Conservation (phyloP, 2,113 vertebrate species). For the Pedionomus torquatus region DNA sequence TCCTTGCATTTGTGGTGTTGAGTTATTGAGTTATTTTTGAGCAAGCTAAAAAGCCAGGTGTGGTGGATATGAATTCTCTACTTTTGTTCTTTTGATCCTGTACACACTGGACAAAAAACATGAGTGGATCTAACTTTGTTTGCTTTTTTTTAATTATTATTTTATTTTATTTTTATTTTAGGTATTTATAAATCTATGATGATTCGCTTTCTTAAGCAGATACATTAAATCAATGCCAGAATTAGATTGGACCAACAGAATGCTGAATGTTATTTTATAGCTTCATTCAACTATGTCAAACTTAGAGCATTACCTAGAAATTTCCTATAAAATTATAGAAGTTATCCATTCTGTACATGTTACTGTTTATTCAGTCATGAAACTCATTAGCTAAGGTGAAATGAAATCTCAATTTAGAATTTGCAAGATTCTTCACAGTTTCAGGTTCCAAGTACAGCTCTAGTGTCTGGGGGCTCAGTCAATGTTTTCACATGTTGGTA, state of each 20-base stretch:
- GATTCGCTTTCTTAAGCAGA: background rate
- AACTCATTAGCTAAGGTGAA: background rate
- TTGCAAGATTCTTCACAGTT: background rate
- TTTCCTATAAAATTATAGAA: background rate
- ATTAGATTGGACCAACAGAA: background rate
- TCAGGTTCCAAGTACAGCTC: background rate
- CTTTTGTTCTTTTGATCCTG: background rate
- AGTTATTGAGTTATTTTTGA: background rate
- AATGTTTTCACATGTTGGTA: background rate
- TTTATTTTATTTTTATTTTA: background rate
- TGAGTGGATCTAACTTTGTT: background rate
- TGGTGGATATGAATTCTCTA: background rate
- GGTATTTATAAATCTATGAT: background rate
- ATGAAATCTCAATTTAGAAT: background rate
- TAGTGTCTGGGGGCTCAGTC: background rate
- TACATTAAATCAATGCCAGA: background rate
- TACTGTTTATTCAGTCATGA: background rate
- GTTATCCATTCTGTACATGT: background rate
- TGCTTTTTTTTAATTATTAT: background rate
- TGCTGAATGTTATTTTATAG: background rate
- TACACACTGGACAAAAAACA: background rate
- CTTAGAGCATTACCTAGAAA: background rate
- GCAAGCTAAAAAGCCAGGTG: background rate
- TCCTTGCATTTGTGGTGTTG: background rate
- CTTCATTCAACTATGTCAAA: background rate